phyloP scores from a whole-genome alignment of 2,113 vertebrate genomes.

The Cyanoliseus patagonus region DNA sequence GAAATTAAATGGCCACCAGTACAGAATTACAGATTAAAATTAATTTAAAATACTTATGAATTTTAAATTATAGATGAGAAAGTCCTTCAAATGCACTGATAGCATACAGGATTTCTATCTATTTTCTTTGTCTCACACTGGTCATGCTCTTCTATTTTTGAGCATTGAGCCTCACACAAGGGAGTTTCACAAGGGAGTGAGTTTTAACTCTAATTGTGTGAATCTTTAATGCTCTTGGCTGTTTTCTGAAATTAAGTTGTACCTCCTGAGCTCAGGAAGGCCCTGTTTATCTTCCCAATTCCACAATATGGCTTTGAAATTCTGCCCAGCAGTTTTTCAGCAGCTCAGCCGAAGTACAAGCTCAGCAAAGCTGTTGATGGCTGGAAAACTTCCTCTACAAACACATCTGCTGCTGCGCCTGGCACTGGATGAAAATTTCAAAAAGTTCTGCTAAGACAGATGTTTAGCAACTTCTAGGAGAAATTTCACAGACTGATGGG shows the following conservation, averaged over 20 bases:
- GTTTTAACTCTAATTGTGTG: not conserved
- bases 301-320: slow-evolving; percentile 26
- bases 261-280: not conserved
- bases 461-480: not conserved
- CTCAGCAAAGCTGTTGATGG: slow-evolving; percentile 33
- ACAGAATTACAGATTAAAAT: not conserved
- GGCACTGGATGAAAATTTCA: not conserved
- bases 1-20: not conserved
- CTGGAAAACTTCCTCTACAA: slow-evolving; percentile 34
- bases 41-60: not conserved
- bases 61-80: not conserved
- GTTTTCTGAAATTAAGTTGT: not conserved
- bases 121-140: not conserved
- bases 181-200: not conserved
- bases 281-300: not conserved
- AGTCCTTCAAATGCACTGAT: not conserved
- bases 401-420: slow-evolving; percentile 15
- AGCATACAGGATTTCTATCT: not conserved
- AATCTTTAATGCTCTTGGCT: not conserved
- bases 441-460: not conserved
- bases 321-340: not conserved
- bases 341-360: not conserved
- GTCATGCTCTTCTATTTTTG: not conserved
- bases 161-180: not conserved
- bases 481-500: not conserved